These are phyloP conservation scores for Littorina saxatilis DNA, from an alignment of 1,140 invertebrate species.

Conservation along the genomic window DNA sequence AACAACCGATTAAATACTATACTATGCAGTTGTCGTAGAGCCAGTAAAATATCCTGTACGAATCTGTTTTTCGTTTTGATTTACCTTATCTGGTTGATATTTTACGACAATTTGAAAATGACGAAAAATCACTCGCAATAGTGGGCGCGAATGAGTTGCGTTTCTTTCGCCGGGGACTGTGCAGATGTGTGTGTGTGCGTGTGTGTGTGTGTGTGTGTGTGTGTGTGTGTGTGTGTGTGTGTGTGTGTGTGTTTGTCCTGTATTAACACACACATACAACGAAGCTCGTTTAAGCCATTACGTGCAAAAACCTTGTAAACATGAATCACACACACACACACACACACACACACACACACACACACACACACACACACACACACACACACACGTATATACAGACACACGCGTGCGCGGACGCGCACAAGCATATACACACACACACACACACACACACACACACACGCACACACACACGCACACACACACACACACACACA, in stretches of 20 bases:
- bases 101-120: too few relatives aligned
- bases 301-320: too few relatives aligned
- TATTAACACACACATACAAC: neutral
- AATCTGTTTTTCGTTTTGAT: too few relatives aligned
- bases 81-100: too few relatives aligned
- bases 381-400: neutral
- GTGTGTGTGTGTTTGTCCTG: slow-evolving; percentile 1
- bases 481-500: neutral
- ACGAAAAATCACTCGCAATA: too few relatives aligned
- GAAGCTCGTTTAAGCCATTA: too few relatives aligned
- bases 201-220: neutral
- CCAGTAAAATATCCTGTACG: too few relatives aligned
- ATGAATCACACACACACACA: neutral
- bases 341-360: neutral
- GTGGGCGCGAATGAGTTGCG: too few relatives aligned
- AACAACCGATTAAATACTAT: too few relatives aligned
- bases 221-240: neutral
- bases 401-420: neutral
- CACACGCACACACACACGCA: neutral
- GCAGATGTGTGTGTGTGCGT: neutral
- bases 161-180: too few relatives aligned
- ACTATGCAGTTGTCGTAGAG: too few relatives aligned
- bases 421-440: slow-evolving; percentile 15
- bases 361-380: neutral
- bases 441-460: slow-evolving; percentile 17